Conservation (phyloP, 1,140 invertebrate genomes). For the Luehdorfia chinensis region DNA sequence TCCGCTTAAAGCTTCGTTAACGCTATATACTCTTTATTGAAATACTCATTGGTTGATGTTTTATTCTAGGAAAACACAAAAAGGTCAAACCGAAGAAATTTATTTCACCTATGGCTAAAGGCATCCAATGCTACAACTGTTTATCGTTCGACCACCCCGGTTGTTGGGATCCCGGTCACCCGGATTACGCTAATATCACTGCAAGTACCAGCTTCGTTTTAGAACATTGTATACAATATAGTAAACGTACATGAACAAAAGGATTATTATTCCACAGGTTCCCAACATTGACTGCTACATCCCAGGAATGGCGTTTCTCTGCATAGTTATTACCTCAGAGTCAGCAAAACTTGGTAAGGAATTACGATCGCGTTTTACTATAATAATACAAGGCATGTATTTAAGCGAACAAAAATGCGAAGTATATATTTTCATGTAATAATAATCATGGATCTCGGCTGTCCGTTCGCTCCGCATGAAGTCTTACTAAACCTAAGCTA, state of each 20-base stretch:
- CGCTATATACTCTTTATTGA: too few relatives aligned
- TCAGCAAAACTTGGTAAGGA: conserved; percentile 61
- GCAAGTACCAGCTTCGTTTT: conserved; percentile 29
- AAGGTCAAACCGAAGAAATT: conserved; percentile 60
- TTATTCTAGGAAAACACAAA: conserved; percentile 63
- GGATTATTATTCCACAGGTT: conserved; percentile 33
- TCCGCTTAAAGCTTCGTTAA: too few relatives aligned
- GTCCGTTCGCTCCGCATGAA: too few relatives aligned
- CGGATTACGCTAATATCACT: conserved; percentile 60
- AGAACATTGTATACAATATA: background rate
- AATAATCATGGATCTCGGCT: too few relatives aligned
- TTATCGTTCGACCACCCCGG: conserved; percentile 65
- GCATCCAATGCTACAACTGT: conserved; percentile 70
- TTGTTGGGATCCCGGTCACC: conserved; percentile 69
- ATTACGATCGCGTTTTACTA: background rate
- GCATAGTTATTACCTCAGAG: conserved; percentile 64
- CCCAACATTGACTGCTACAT: conserved; percentile 70
- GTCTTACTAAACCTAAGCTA: too few relatives aligned
- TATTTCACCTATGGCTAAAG: conserved; percentile 50
- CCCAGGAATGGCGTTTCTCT: conserved; percentile 64
- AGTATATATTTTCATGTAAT: too few relatives aligned
- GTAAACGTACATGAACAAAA: background rate
- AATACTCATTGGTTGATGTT: too few relatives aligned
- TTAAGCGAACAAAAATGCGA: too few relatives aligned
- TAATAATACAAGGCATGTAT: too few relatives aligned